phyloP scores from a whole-genome alignment of 2,113 vertebrate genomes.

The Gymnobelideus leadbeateri region DNA sequence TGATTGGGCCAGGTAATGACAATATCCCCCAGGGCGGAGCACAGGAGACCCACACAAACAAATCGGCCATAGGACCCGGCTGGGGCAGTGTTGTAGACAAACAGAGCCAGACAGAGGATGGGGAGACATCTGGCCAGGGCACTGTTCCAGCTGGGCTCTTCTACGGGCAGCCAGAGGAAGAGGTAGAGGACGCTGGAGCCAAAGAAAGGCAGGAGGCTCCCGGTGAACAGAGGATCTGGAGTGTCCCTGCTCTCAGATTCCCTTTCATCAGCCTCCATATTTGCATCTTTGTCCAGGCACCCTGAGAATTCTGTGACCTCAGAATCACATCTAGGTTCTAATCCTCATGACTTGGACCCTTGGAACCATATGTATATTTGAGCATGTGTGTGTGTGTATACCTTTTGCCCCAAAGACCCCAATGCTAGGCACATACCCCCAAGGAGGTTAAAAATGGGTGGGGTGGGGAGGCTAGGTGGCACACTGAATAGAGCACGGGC shows the following conservation, averaged over 20 bases:
- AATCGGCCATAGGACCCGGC: constrained; percentile 31
- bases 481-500: no score
- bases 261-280: neutral
- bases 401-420: no score
- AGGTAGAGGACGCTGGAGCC: constrained; percentile 73
- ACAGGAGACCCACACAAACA: constrained; percentile 82
- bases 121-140: constrained; percentile 78
- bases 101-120: constrained; percentile 74
- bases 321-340: no score
- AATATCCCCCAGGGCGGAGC: constrained; percentile 87
- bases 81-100: neutral
- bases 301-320: neutral
- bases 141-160: no score
- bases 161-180: no score
- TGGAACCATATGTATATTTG: no score
- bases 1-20: constrained; percentile 89
- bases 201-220: constrained; percentile 83
- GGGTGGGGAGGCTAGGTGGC: no score
- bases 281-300: constrained; percentile 27
- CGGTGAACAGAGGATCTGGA: constrained; percentile 23
- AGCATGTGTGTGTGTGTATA: no score
- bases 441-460: no score
- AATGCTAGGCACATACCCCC: no score
- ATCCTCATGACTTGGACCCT: no score
- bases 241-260: neutral